Conservation (phyloP, 2,113 vertebrate genomes). For the Otus sunia region DNA sequence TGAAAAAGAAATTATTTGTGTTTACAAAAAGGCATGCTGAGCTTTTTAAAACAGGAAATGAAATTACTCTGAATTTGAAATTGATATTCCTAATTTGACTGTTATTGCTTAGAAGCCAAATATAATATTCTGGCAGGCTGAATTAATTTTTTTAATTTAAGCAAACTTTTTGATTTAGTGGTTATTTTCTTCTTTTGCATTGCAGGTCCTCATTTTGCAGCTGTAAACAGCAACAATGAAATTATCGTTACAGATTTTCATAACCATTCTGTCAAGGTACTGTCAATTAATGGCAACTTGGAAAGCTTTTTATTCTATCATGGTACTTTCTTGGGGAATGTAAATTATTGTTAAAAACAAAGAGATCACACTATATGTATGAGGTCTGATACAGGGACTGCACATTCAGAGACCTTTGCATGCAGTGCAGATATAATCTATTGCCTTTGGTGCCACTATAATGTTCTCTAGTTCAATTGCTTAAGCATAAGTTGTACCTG, state of each 20-base stretch:
- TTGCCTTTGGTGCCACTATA: neutral
- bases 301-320: neutral
- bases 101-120: neutral
- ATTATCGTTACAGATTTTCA: slow-evolving; percentile 98
- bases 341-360: neutral
- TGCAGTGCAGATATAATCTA: neutral
- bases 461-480: neutral
- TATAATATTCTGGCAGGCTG: neutral
- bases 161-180: neutral
- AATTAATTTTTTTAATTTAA: neutral
- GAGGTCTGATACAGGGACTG: neutral
- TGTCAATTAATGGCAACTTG: neutral
- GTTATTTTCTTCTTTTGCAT: neutral
- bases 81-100: neutral
- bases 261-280: slow-evolving; percentile 98
- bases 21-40: neutral
- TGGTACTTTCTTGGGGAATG: neutral
- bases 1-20: neutral
- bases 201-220: slow-evolving; percentile 92
- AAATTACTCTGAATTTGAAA: neutral
- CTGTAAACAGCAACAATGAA: slow-evolving; percentile 97
- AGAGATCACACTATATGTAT: neutral
- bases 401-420: neutral
- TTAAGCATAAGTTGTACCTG: neutral
- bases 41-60: neutral